Conservation (phyloP, 1,140 invertebrate species). For the Brachionus sp. region DNA sequence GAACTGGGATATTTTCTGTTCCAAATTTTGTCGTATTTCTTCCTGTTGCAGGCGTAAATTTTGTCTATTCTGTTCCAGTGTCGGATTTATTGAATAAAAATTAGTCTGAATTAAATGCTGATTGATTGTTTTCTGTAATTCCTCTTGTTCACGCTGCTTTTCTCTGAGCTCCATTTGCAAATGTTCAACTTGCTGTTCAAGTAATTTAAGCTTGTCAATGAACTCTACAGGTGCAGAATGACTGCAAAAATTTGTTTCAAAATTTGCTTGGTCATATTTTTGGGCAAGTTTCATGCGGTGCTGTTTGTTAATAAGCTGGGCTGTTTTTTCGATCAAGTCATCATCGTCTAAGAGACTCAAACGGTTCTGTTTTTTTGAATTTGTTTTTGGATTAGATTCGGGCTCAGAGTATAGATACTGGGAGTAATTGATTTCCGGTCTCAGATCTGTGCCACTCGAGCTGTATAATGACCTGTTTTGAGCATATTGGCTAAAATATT, state of each 20-base stretch:
- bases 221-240: background rate
- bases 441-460: background rate
- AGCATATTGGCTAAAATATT: background rate
- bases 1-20: background rate
- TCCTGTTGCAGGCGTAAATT: background rate
- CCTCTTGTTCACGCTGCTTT: background rate
- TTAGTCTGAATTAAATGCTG: background rate
- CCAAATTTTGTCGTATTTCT: background rate
- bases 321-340: constrained; percentile 6
- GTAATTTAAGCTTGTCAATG: background rate
- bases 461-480: background rate
- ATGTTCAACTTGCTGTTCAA: background rate
- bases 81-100: background rate
- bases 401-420: background rate
- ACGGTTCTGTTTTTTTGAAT: background rate
- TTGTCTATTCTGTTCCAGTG: background rate
- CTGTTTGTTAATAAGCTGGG: constrained; percentile 12
- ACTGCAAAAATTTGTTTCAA: background rate
- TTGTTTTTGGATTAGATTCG: background rate
- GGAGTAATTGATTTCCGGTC: background rate
- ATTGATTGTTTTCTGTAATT: background rate
- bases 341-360: background rate
- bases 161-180: background rate
- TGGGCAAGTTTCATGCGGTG: background rate
- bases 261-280: background rate